Percentiles rank a stretch among this genome's conserved stretches.
Conservation (phyloP, 2,888 invertebrate species). For the Lasioglossum pauxillum region DNA sequence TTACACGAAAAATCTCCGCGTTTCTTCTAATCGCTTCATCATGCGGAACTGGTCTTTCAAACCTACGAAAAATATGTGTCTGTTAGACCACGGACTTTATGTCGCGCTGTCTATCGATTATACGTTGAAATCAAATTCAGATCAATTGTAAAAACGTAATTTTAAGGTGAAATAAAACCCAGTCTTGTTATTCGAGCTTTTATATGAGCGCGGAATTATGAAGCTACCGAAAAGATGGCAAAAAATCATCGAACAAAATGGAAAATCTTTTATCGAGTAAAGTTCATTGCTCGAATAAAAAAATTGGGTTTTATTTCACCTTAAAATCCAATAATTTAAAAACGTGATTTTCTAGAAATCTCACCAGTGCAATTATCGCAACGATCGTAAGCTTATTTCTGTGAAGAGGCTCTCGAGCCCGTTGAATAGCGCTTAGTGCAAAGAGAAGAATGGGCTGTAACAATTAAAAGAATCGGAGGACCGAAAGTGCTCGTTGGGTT, state of each 20-base stretch:
- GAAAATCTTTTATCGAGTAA: too few species aligned
- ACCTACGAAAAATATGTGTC: neutral
- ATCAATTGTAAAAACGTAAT: neutral
- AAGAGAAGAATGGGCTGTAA: neutral
- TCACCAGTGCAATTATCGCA: neutral
- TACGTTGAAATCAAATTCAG: neutral
- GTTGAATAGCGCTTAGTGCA: neutral
- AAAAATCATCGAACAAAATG: too few species aligned
- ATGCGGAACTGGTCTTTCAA: neutral
- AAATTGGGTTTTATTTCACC: too few species aligned
- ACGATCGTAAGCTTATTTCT: slow-evolving; percentile 1
- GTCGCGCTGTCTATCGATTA: too few species aligned
- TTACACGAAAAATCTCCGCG: neutral
- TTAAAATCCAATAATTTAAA: neutral
- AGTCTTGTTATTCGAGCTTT: too few species aligned
- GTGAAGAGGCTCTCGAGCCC: neutral
- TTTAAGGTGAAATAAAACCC: too few species aligned
- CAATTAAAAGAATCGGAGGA: slow-evolving; percentile 1
- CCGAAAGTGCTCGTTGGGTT: slow-evolving; percentile 1
- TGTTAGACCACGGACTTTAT: neutral
- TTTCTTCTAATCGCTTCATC: slow-evolving; percentile 1
- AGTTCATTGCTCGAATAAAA: too few species aligned
- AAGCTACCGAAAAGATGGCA: too few species aligned
- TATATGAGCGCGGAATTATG: too few species aligned
- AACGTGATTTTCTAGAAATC: neutral